Conservation (phyloP, 2,888 invertebrate genomes). For the Drosophila diplacantha region DNA sequence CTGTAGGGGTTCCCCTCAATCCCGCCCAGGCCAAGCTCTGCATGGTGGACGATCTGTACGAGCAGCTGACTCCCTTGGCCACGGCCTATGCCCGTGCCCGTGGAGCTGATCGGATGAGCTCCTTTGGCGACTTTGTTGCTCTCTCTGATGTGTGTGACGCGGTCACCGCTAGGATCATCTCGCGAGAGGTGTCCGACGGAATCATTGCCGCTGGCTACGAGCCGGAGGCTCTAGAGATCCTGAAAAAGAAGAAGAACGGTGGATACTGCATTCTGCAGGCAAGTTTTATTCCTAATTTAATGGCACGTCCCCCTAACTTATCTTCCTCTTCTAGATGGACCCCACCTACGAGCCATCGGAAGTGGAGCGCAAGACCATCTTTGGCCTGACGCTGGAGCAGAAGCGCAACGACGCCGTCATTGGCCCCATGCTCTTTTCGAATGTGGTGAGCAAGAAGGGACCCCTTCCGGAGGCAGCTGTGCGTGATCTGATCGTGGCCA, state of each 20-base stretch:
- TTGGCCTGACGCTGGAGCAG: constrained; percentile 91
- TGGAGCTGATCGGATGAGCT: constrained; percentile 99
- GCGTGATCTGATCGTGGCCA: constrained; percentile 95
- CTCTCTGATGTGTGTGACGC: constrained; percentile 94
- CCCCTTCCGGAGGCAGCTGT: constrained; percentile 85
- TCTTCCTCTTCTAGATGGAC: constrained; percentile 84
- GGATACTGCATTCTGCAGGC: constrained; percentile 92
- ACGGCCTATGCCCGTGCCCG: constrained; percentile 96
- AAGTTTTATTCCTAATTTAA: background rate
- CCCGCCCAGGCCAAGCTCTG: constrained; percentile 90
- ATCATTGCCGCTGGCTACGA: constrained; percentile 96
- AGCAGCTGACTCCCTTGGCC: constrained; percentile 88
- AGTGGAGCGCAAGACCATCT: constrained; percentile 89
- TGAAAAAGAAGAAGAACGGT: constrained; percentile 97
- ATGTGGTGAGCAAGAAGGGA: constrained; percentile 87
- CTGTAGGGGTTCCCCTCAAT: constrained; percentile 89
- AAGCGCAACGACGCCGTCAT: constrained; percentile 93
- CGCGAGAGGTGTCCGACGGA: constrained; percentile 97
- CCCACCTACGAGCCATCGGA: constrained; percentile 88
- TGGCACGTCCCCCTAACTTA: background rate
- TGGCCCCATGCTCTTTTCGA: constrained; percentile 85
- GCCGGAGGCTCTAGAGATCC: constrained; percentile 87
- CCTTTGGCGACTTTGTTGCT: constrained; percentile 98
- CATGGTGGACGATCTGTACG: constrained; percentile 92
- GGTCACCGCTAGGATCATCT: constrained; percentile 93